Percentiles rank a stretch among this genome's conserved stretches.
Conservation (phyloP, 2,888 invertebrate species). For the Phaedon cochleariae region DNA sequence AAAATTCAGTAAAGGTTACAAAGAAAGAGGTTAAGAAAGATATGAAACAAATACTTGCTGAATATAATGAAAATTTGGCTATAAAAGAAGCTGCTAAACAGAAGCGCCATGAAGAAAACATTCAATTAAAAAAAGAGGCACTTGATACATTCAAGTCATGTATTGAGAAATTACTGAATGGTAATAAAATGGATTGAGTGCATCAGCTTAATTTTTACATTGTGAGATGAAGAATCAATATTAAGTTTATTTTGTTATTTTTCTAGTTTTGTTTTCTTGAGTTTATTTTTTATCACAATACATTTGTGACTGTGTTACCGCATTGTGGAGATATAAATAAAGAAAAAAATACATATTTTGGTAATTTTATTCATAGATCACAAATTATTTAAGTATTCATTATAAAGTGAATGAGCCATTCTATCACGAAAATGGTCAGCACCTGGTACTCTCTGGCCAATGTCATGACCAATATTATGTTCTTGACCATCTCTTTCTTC, state of each 20-base stretch:
- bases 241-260: too few species aligned
- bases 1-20: neutral
- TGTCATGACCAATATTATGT: neutral
- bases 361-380: too few species aligned
- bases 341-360: too few species aligned
- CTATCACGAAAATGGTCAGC: neutral
- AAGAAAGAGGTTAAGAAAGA: neutral
- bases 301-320: too few species aligned
- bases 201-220: too few species aligned
- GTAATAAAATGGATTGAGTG: too few species aligned
- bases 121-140: neutral
- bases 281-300: too few species aligned
- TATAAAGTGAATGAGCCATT: conserved; percentile 3
- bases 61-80: neutral
- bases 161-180: conserved; percentile 1
- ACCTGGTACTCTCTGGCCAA: neutral
- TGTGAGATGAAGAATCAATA: conserved; percentile 2
- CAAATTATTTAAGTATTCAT: neutral
- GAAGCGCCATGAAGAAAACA: neutral
- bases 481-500: neutral
- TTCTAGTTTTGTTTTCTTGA: too few species aligned
- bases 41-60: neutral
- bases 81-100: conserved; percentile 4
- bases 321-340: neutral
- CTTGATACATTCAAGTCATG: conserved; percentile 4